Evolutionary conservation across 2,113 vertebrate species (phyloP).

Genomic region (Indri indri): DNA sequence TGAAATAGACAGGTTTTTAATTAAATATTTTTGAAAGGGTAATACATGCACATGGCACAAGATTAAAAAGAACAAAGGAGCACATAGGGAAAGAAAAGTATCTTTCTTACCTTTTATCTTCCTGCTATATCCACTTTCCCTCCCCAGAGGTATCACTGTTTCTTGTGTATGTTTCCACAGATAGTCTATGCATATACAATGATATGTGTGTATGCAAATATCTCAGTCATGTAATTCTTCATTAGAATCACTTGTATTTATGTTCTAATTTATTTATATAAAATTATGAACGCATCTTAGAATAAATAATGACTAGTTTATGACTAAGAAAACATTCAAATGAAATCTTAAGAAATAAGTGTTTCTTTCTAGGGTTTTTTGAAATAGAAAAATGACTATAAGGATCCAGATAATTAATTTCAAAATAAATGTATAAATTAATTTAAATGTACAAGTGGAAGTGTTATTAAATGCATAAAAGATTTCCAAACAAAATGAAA

Average conservation of each 20-base stretch:
- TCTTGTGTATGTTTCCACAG: not conserved
- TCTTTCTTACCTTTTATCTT: not conserved
- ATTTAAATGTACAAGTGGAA: not conserved
- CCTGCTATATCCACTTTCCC: not conserved
- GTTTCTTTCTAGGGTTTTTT: not conserved
- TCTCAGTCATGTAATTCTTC: not conserved
- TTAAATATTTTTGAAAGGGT: conserved; percentile 1
- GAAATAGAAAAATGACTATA: conserved; percentile 15
- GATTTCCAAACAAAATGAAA: conserved; percentile 35
- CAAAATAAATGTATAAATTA: conserved; percentile 50
- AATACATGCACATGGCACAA: not conserved
- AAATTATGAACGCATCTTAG: conserved; percentile 20
- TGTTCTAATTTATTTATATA: conserved; percentile 33
- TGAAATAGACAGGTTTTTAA: conserved; percentile 1
- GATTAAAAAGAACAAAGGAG: not conserved
- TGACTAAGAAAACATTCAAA: conserved; percentile 10
- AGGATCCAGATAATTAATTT: conserved; percentile 22
- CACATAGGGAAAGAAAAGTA: not conserved
- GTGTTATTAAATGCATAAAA: not conserved
- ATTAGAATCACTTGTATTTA: conserved; percentile 36
- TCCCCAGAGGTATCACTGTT: not conserved
- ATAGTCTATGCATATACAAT: not conserved
- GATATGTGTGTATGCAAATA: not conserved
- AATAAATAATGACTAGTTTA: conserved; percentile 39
- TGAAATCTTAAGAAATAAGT: not conserved